phyloP scores from a whole-genome alignment of 2,888 invertebrate species.

The Lepidonotus clava region DNA sequence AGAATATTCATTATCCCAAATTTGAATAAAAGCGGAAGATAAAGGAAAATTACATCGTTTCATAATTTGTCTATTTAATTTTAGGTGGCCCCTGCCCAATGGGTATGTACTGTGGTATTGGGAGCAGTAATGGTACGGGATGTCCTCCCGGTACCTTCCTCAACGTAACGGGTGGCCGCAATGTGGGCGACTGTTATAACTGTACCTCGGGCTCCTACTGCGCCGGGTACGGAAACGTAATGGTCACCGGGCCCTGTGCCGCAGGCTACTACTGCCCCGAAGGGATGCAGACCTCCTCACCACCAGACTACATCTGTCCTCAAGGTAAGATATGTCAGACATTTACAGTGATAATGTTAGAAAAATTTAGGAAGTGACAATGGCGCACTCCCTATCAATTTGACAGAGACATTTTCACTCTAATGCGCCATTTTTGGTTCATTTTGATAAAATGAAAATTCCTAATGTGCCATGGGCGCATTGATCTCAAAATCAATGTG shows the following conservation, averaged over 20 bases:
- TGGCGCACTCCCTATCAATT: no score
- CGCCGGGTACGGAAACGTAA: slow-evolving; percentile 73
- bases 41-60: no score
- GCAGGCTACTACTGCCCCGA: slow-evolving; percentile 76
- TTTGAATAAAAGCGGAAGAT: no score
- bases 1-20: no score
- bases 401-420: no score
- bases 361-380: no score
- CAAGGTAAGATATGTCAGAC: slow-evolving; percentile 70
- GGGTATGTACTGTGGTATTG: slow-evolving; percentile 68
- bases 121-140: slow-evolving; percentile 66
- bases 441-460: no score
- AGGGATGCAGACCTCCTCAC: slow-evolving; percentile 71
- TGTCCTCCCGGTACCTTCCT: slow-evolving; percentile 77
- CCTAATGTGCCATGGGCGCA: no score
- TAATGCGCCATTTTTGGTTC: no score
- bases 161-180: slow-evolving; percentile 71
- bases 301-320: slow-evolving; percentile 73
- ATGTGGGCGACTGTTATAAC: slow-evolving; percentile 70
- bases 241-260: slow-evolving; percentile 70
- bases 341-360: no score
- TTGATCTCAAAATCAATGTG: no score
- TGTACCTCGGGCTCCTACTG: slow-evolving; percentile 76
- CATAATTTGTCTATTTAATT: no score
- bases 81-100: slow-evolving; percentile 74